Conservation (phyloP, 2,888 invertebrate species). For the Taenaris catops region DNA sequence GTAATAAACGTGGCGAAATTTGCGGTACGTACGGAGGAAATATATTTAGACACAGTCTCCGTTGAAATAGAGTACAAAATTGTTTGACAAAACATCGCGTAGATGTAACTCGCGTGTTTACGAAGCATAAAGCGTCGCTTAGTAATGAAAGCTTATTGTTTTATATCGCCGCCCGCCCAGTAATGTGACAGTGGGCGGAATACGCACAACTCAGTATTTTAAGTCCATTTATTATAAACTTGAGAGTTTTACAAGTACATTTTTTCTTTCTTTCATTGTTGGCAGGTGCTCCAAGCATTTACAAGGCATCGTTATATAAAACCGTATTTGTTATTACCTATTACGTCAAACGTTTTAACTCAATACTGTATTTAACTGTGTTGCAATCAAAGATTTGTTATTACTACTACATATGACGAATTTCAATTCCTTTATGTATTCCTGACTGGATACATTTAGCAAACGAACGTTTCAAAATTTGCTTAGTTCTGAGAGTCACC, state of each 20-base stretch:
- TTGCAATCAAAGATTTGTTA: no score
- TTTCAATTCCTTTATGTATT: no score
- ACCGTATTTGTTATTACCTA: no score
- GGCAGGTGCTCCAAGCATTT: conserved; percentile 3
- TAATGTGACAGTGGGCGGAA: conserved; percentile 63
- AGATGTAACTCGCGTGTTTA: conserved; percentile 46
- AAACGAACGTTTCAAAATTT: no score
- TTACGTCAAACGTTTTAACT: no score
- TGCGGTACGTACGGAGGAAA: neutral
- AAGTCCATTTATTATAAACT: conserved; percentile 2
- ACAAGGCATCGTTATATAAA: conserved; percentile 2
- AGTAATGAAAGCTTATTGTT: conserved; percentile 72
- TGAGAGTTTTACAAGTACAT: conserved; percentile 7
- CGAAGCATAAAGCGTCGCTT: conserved; percentile 57
- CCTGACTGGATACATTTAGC: no score
- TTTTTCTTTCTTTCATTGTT: conserved; percentile 6
- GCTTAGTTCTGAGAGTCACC: no score
- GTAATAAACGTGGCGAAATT: neutral
- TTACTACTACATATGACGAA: no score
- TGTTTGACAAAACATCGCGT: conserved; percentile 7
- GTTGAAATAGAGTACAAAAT: conserved; percentile 13
- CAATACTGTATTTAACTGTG: no score
- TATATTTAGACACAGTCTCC: neutral
- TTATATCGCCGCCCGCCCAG: conserved; percentile 70
- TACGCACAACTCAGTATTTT: conserved; percentile 28